These are phyloP conservation scores for Sisor rabdophorus DNA, from an alignment of 2,113 vertebrate genomes.

Conservation along the genomic window DNA sequence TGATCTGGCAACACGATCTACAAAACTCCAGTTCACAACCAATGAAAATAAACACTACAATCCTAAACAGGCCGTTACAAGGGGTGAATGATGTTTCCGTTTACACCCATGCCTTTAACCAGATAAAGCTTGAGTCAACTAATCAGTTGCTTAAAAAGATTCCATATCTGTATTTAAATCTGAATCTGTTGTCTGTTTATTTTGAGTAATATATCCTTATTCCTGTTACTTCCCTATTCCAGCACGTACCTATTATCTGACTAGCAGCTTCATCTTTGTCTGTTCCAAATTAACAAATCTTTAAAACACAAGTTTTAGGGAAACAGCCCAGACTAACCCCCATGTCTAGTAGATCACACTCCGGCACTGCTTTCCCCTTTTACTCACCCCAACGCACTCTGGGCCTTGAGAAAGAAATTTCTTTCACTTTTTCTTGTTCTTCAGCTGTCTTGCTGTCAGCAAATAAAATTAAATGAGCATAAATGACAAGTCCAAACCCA, in stretches of 20 bases:
- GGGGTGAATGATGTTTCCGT: no score
- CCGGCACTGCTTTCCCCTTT: constrained; percentile 32
- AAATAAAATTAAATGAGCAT: constrained; percentile 31
- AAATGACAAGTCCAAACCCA: constrained; percentile 25
- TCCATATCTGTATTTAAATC: neutral
- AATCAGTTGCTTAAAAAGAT: no score
- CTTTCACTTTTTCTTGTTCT: constrained; percentile 38
- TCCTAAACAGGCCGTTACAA: no score
- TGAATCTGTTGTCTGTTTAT: neutral
- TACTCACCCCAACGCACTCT: constrained; percentile 12
- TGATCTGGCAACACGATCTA: no score
- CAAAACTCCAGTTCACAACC: no score
- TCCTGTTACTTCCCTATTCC: neutral
- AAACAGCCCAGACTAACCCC: constrained; percentile 39
- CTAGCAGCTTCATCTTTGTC: neutral
- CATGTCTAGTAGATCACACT: constrained; percentile 45
- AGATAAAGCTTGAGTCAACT: no score
- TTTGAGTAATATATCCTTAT: neutral
- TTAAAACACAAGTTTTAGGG: constrained; percentile 2
- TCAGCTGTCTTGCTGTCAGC: constrained; percentile 38
- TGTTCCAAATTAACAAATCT: constrained; percentile 5
- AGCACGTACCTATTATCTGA: constrained; percentile 1
- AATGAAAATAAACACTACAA: no score
- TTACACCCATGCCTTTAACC: no score
- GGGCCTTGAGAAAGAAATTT: constrained; percentile 18